Evolutionary conservation across 2,113 vertebrate genomes (phyloP), one percentile per base, ranked within the genome.

Genomic region (Solenodon paradoxus): DNA sequence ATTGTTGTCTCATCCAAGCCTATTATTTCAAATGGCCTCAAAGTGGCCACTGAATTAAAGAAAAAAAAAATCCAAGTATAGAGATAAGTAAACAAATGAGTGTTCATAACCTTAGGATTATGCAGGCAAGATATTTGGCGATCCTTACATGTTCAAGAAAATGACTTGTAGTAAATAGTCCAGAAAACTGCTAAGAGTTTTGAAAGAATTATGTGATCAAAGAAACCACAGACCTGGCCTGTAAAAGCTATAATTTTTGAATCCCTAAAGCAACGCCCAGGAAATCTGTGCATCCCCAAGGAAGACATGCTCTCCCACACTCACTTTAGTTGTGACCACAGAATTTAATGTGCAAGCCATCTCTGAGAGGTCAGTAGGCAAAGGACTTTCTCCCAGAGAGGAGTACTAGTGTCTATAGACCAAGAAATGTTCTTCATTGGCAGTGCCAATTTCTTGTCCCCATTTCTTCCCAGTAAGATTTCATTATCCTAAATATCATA

Each of bases 21-120:
- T 97, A 55, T 97, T 81, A 97, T 94, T 97, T 97, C 66, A n/a
- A 71, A 96, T 63, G 42, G n/a, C 92, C 87, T 97, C 92, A 88
- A 88, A 96, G 94, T 94, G 74, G 57, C 74, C 94, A 83, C 83
- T 77, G 87, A 95, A 17, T 91, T 72, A 88, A 71, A 95, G 35
- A 94, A 86, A 63, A 93, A 93, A 92, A n/a, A 19, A 61, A 40
- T 82, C 32, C 42, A 83, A 92, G 32, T 38, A 42, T 24, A 95
- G 84, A 94, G 90, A 87, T 57, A 35, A 57, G 77, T 88, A 96
- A 96, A 92, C 72, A 97, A 69, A 94, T 24, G 28, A 85, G 77
- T 87, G 38, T 80, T 72, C 64, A 94, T 42, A 95, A 85, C 83
- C 71, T 68, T 49, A 24, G 51, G 75, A 51, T 80, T 77, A 74